phyloP scores from a whole-genome alignment of 2,113 vertebrate genomes.

The Gallinago media region DNA sequence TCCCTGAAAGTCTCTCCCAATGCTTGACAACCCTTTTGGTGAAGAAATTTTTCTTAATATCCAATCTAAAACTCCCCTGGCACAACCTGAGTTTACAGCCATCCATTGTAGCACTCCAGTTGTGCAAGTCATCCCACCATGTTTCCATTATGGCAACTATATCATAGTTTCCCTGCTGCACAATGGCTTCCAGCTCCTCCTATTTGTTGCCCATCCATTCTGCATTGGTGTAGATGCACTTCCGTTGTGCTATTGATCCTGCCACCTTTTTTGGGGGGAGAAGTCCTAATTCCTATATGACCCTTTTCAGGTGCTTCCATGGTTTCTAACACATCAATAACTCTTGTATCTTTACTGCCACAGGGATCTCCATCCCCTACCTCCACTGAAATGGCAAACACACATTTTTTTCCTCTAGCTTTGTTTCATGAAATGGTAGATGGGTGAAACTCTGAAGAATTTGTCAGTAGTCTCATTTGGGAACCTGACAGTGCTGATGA shows the following conservation, averaged over 20 bases:
- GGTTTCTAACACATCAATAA: neutral
- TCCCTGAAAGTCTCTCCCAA: neutral
- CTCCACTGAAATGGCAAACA: neutral
- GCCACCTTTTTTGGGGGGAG: rapidly evolving
- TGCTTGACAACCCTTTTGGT: neutral
- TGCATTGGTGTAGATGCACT: neutral
- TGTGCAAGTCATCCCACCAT: neutral
- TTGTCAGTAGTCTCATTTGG: neutral
- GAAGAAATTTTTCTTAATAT: neutral
- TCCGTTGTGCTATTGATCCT: neutral
- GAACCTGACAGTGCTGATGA: neutral
- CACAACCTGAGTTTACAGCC: neutral
- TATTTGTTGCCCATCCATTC: neutral
- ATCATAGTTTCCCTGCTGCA: neutral
- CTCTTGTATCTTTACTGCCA: neutral
- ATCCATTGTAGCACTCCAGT: neutral
- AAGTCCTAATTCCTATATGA: neutral
- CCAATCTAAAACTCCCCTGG: neutral
- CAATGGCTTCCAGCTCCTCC: neutral
- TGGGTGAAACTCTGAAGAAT: neutral
- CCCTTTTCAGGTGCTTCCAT: neutral
- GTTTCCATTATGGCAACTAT: neutral
- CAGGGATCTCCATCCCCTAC: neutral
- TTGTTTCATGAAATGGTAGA: neutral
- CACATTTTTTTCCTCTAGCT: neutral